Evolutionary conservation across 1,140 invertebrate genomes (phyloP), one percentile per base, ranked within the genome.

Genomic region (Bombus terrestris): DNA sequence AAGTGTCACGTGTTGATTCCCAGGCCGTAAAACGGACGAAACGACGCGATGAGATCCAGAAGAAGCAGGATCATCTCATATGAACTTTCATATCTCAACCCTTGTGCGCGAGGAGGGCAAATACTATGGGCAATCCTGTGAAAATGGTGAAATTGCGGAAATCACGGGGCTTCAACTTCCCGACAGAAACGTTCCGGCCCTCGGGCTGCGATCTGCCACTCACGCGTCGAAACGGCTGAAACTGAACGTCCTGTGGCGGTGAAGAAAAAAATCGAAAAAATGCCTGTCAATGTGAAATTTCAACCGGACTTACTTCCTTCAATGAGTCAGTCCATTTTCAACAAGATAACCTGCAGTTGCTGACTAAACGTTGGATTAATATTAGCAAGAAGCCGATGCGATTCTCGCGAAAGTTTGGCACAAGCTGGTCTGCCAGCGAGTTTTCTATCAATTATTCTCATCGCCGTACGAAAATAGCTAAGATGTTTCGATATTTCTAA

Each of bases 141-240:
- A 35, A 39, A 72, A 79, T 53, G 76, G 81, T 84, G 91, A 91
- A 91, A 91, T 91, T 91, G 91, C 91, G 90, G 91, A 91, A 91
- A 90, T 91, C 88, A 88, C 69, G 89, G 43, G 68, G 76, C 66
- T 83, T 72, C 88, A 83, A 88, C 83, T 91, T 88, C 83, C 88
- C 87, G 87, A 72, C 28, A 87, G 85, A 79, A 77, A 77, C 77
- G 76, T 69, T 57, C 76, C 22, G 62, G 35, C 8, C 83, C 89
- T 62, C 72, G 64, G 77, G 76, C 89, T 88, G 83, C 83, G 88
- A 41, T 83, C 89, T 89, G 89, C 82, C 89, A 90, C 72, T 90
- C 86, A 81, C 79, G 87, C 57, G 88, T 89, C 87, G 32, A 85
- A 47, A 35, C 72, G n/a, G 12, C 53, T 15, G 39, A 59, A 57